Conservation (phyloP, 2,113 vertebrate genomes). For the Pelvicachromis taeniatus region DNA sequence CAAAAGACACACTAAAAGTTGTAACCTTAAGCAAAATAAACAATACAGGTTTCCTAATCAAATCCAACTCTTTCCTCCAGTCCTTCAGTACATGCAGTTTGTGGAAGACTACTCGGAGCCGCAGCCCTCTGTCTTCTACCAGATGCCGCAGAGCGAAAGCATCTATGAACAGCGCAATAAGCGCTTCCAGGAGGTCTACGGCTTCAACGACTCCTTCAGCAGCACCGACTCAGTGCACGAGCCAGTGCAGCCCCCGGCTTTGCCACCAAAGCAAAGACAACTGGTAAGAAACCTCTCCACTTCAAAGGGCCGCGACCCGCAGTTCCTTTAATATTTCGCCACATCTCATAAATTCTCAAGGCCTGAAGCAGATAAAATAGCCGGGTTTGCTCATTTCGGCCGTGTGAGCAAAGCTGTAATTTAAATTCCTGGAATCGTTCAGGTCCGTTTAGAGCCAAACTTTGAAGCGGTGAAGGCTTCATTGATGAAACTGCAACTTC, state of each 20-base stretch:
- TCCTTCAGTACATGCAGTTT: slow-evolving; percentile 97
- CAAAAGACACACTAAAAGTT: background rate
- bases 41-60: background rate
- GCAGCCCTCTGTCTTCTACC: slow-evolving; percentile 94
- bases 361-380: background rate
- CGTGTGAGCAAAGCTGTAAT: background rate
- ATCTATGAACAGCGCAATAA: slow-evolving; percentile 96
- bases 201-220: slow-evolving; percentile 88
- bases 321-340: background rate
- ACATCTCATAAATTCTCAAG: background rate
- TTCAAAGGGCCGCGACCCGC: background rate
- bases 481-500: background rate
- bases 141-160: slow-evolving; percentile 93
- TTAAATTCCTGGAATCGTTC: background rate
- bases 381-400: background rate
- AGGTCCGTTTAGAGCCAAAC: background rate
- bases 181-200: slow-evolving; percentile 92
- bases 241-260: slow-evolving; percentile 83
- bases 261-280: slow-evolving; percentile 95
- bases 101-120: slow-evolving; percentile 98
- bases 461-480: background rate
- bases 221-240: slow-evolving; percentile 78
- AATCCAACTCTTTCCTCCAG: slow-evolving; percentile 57
- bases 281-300: slow-evolving; percentile 79
- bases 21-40: background rate